phyloP scores from a whole-genome alignment of 1,140 invertebrate genomes.

The Trigoniulus corallinus region DNA sequence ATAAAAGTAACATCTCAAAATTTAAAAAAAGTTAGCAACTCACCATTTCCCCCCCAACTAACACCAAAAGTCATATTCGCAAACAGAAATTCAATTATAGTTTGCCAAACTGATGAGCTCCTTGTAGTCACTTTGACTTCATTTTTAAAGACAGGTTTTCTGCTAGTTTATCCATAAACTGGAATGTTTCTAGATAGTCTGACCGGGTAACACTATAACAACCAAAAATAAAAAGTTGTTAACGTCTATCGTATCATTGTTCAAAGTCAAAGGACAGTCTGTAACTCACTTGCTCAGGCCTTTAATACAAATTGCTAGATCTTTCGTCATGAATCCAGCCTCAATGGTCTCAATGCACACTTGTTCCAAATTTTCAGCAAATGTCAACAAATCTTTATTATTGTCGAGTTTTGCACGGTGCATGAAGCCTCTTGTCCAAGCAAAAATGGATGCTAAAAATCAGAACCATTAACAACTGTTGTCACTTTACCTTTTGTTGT shows the following conservation, averaged over 20 bases:
- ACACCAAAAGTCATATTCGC: too few relatives aligned
- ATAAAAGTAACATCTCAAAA: too few relatives aligned
- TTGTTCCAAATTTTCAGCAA: conserved; percentile 65
- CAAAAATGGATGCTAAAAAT: conserved; percentile 19
- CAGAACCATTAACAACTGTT: background rate
- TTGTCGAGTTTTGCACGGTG: conserved; percentile 57
- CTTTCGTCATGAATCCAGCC: conserved; percentile 91
- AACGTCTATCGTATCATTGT: background rate
- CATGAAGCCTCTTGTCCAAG: conserved; percentile 21
- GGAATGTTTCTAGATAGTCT: conserved; percentile 95
- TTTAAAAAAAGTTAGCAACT: too few relatives aligned
- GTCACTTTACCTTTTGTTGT: too few relatives aligned
- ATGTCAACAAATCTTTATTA: conserved; percentile 54
- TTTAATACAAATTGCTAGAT: conserved; percentile 95
- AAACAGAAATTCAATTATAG: too few relatives aligned
- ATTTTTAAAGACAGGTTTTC: conserved; percentile 71
- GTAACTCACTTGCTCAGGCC: conserved; percentile 41
- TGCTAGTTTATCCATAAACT: conserved; percentile 89
- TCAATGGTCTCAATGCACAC: conserved; percentile 93
- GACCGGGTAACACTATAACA: conserved; percentile 46
- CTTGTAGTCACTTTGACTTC: too few relatives aligned
- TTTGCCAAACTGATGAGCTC: too few relatives aligned
- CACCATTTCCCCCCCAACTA: too few relatives aligned
- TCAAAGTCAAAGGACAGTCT: background rate
- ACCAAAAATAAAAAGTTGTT: conserved; percentile 8